Percentiles rank a stretch among this genome's conserved stretches.
phyloP scores from a whole-genome alignment of 2,797 vertebrate genomes.

The Phalanger gymnotis region DNA sequence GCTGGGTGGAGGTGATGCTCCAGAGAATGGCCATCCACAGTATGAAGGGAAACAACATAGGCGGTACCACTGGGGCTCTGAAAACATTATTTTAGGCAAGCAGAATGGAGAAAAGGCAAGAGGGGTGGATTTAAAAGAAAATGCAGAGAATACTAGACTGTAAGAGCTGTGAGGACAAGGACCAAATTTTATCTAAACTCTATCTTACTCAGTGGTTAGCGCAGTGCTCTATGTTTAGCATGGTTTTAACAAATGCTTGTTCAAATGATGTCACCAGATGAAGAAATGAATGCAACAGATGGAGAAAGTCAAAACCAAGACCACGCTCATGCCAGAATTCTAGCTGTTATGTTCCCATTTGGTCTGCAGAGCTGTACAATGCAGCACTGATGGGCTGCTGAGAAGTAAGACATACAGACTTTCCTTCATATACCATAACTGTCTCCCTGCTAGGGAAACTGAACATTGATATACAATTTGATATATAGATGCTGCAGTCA shows the following conservation, averaged over 20 bases:
- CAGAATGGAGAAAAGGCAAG: background rate
- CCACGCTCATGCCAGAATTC: conserved; percentile 5
- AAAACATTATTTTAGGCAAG: background rate
- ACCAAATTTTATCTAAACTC: background rate
- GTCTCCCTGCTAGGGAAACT: background rate
- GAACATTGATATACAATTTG: background rate
- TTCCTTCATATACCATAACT: background rate
- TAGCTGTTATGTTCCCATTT: background rate
- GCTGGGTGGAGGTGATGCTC: background rate
- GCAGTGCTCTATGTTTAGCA: background rate
- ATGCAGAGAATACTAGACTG: background rate
- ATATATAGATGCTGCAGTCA: background rate
- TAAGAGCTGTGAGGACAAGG: conserved; percentile 22
- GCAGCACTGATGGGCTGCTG: background rate
- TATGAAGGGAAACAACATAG: background rate
- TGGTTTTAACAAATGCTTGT: background rate
- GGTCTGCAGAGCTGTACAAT: background rate
- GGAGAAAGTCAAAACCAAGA: background rate
- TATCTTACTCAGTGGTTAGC: background rate
- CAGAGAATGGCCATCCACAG: fast-evolving
- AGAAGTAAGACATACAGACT: fast-evolving
- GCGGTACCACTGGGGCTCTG: background rate
- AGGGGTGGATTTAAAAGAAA: background rate
- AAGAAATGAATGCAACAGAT: conserved; percentile 1
- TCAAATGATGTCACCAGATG: background rate